Evolutionary conservation across 2,113 vertebrate genomes (phyloP), one percentile per base, ranked within the genome.

Genomic region (Ailurus styani): DNA sequence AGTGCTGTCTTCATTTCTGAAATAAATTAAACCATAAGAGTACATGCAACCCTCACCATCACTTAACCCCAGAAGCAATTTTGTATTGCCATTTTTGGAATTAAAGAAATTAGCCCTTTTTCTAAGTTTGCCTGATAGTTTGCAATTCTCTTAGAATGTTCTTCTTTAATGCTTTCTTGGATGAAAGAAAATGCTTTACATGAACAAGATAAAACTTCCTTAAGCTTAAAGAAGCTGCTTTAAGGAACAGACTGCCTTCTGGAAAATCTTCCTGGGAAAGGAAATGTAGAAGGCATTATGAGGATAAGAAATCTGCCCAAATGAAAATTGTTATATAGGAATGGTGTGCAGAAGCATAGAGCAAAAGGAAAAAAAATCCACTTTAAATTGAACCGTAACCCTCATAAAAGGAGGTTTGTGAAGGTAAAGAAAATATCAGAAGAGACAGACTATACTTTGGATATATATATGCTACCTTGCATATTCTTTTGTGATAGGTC

Each of bases 101-200:
- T 82, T 87, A 95, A 96, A 87, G 42, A 96, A 54, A 95, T 88
- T 81, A 95, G 52, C 2, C 13, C 3, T 83, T 94, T 93, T 92
- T 66, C 52, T 95, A 92, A 93, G 5, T 18, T 92, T 91, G 42
- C 37, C 60, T 79, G 27, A 73, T 29, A 82, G 31, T 84, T 87
- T 95, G 10, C 79, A 87, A 34, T 97, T 95, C 13, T 18, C 10
- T 95, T 92, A 94, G 42, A 87, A 92, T 81, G 1, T 73, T 66
- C 97, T 95, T 96, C 40, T 82, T 93, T 97, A 60, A 89, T 84
- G 10, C 8, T 96, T 95, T 97, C 62, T 90, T 87, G n/a, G 52
- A 92, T 97, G 42, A 94, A 96, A 97, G 29, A 93, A 94, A 87
- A n/a, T 75, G 42, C 42, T 97, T 95, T 94, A 47, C 45, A n/a